Evolutionary conservation across 1,140 invertebrate species (phyloP).

Genomic region (Gonatopus flavifemur): DNA sequence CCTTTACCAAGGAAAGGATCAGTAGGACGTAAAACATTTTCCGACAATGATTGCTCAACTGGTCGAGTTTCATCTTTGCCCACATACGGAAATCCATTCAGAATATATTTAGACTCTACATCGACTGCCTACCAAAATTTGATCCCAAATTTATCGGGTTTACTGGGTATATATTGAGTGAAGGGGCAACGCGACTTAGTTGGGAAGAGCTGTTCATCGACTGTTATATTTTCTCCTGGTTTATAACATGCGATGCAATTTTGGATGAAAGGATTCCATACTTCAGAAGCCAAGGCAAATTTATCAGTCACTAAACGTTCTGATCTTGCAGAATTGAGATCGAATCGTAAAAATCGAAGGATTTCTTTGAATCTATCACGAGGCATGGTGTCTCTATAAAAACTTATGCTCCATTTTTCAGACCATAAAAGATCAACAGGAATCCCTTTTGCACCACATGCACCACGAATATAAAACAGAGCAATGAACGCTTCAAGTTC

Average conservation of each 20-base stretch:
- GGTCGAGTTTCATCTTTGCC: conserved; percentile 31
- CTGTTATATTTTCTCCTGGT: conserved; percentile 35
- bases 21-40: conserved; percentile 21
- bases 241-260: conserved; percentile 45
- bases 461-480: too few relatives aligned
- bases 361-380: too few relatives aligned
- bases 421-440: too few relatives aligned
- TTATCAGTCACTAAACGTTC: too few relatives aligned
- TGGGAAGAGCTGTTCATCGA: conserved; percentile 49
- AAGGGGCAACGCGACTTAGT: conserved; percentile 43
- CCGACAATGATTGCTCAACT: conserved; percentile 11
- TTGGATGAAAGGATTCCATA: conserved; percentile 43
- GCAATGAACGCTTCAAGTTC: too few relatives aligned
- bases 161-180: conserved; percentile 46
- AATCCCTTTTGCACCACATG: too few relatives aligned
- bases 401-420: too few relatives aligned
- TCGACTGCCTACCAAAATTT: conserved; percentile 45
- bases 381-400: too few relatives aligned
- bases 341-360: too few relatives aligned
- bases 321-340: too few relatives aligned
- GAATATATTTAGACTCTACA: conserved; percentile 27
- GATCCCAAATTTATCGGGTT: conserved; percentile 48
- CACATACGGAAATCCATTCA: conserved; percentile 38
- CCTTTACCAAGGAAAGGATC: conserved; percentile 26
- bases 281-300: too few relatives aligned